Conservation (phyloP, 2,888 invertebrate species). For the Euphydryas editha region DNA sequence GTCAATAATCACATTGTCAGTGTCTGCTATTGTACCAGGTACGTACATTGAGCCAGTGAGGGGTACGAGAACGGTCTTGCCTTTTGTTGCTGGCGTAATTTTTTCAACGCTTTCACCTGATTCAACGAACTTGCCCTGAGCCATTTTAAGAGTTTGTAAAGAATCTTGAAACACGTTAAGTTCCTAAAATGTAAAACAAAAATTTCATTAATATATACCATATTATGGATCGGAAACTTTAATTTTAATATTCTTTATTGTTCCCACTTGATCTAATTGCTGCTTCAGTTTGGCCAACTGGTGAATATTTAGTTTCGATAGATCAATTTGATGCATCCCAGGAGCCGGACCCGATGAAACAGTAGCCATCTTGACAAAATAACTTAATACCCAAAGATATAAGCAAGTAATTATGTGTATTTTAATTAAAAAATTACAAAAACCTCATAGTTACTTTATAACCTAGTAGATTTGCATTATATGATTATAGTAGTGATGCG, state of each 20-base stretch:
- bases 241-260: neutral
- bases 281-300: constrained; percentile 93
- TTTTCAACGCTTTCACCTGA: constrained; percentile 93
- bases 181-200: constrained; percentile 84
- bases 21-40: constrained; percentile 93
- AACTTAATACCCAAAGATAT: constrained; percentile 1
- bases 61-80: constrained; percentile 95
- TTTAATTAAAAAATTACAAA: constrained; percentile 15
- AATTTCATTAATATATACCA: neutral
- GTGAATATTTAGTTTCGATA: constrained; percentile 90
- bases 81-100: constrained; percentile 89
- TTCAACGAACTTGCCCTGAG: constrained; percentile 94
- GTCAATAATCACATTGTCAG: constrained; percentile 95
- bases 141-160: constrained; percentile 93
- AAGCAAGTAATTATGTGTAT: constrained; percentile 14
- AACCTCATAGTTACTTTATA: constrained; percentile 40
- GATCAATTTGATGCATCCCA: constrained; percentile 90
- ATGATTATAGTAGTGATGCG: neutral
- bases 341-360: constrained; percentile 85
- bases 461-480: constrained; percentile 27
- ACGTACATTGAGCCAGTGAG: constrained; percentile 99
- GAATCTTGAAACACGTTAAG: constrained; percentile 95
- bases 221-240: neutral
- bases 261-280: constrained; percentile 91
- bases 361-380: constrained; percentile 77